Evolutionary conservation across 2,888 invertebrate genomes (phyloP).

Genomic region (Cheilosia urbana): DNA sequence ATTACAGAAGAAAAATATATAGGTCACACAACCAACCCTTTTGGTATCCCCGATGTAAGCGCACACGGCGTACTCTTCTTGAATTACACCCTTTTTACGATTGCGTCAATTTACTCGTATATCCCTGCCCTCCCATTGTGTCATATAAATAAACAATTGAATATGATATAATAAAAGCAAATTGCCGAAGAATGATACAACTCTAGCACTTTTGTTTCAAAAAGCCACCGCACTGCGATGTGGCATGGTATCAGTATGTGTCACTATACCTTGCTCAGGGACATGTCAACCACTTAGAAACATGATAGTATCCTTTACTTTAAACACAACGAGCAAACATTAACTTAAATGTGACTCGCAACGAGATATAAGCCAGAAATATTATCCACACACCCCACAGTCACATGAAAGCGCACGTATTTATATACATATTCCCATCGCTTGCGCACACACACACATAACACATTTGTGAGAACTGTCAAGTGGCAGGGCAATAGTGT

Average conservation of each 20-base stretch:
- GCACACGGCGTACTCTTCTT: conserved; percentile 3
- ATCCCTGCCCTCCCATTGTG: neutral
- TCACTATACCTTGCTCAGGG: conserved; percentile 1
- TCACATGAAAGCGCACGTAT: conserved; percentile 3
- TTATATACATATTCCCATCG: conserved; percentile 23
- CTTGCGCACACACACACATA: neutral
- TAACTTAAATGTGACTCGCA: conserved; percentile 44
- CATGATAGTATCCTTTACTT: conserved; percentile 44
- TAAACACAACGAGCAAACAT: conserved; percentile 46
- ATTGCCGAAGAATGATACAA: conserved; percentile 40
- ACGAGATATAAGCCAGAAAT: conserved; percentile 46
- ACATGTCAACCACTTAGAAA: conserved; percentile 52
- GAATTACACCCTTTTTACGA: conserved; percentile 32
- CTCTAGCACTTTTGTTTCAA: conserved; percentile 22
- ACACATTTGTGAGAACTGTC: conserved; percentile 14
- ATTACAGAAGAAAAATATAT: neutral
- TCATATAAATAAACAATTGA: conserved; percentile 46
- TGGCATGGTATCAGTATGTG: neutral
- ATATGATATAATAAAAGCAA: conserved; percentile 56
- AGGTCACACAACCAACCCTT: neutral
- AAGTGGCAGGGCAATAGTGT: conserved; percentile 33
- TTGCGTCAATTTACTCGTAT: neutral
- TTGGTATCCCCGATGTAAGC: neutral
- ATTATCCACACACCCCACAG: conserved; percentile 1
- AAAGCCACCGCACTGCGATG: conserved; percentile 1